Conservation (phyloP, 2,113 vertebrate species). For the Chloroceryle aenea region DNA sequence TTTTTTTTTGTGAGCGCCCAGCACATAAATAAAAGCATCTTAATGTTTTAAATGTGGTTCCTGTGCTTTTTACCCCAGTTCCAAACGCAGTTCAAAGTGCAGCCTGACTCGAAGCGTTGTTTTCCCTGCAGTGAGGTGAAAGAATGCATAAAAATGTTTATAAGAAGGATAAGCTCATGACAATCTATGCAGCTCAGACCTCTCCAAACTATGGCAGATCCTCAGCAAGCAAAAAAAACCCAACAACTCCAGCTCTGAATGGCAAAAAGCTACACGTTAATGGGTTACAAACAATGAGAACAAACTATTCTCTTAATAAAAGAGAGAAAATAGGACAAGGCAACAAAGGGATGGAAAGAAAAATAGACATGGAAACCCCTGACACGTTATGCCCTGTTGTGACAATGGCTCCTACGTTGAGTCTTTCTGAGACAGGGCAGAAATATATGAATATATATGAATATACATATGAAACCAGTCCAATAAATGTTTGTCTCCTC, state of each 20-base stretch:
- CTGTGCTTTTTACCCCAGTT: slow-evolving; percentile 28
- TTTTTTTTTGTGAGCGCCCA: background rate
- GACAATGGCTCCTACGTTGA: background rate
- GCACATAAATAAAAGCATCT: slow-evolving; percentile 56
- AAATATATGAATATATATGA: background rate
- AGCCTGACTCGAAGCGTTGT: background rate
- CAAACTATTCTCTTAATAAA: background rate
- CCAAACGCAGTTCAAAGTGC: slow-evolving; percentile 33
- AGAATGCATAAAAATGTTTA: background rate
- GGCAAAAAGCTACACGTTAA: too few species aligned
- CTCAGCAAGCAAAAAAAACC: background rate
- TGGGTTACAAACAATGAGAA: background rate
- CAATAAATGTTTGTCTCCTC: too few species aligned
- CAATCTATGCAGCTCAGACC: background rate
- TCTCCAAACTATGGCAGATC: background rate
- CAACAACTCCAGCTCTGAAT: background rate
- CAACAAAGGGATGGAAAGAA: background rate
- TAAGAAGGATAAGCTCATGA: background rate
- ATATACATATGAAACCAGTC: background rate
- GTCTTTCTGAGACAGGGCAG: background rate
- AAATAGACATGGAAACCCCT: background rate
- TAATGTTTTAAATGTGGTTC: slow-evolving; percentile 32
- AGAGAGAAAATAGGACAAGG: background rate
- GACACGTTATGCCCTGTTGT: background rate
- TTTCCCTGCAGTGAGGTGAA: background rate